Conservation (phyloP, 2,797 vertebrate species). For the Artibeus jamaicensis region DNA sequence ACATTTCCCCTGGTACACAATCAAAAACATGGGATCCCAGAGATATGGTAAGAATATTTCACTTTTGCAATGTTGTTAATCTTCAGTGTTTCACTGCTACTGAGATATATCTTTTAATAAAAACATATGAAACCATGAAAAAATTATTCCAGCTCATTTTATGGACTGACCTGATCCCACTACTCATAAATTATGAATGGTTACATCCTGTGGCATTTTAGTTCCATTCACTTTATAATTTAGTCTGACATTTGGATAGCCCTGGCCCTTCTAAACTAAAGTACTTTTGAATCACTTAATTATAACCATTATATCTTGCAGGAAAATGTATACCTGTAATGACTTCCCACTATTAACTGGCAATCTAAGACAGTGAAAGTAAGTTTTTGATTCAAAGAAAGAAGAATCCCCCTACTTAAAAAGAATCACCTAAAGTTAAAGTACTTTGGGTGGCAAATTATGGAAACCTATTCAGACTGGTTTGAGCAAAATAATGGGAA, state of each 20-base stretch:
- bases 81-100: not conserved
- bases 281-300: conserved; percentile 72
- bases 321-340: conserved; percentile 62
- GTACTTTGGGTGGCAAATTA: conserved; percentile 18
- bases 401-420: not conserved
- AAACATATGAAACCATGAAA: conserved; percentile 54
- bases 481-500: not conserved
- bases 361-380: conserved; percentile 37
- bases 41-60: not conserved
- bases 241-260: conserved; percentile 74
- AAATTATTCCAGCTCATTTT: conserved; percentile 59
- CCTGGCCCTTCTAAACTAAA: conserved; percentile 38
- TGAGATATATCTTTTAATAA: conserved; percentile 51
- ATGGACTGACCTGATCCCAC: conserved; percentile 43
- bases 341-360: conserved; percentile 64
- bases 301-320: conserved; percentile 66
- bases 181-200: conserved; percentile 70
- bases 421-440: conserved; percentile 18
- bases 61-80: conserved; percentile 26
- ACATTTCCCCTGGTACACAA: not conserved
- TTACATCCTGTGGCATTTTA: conserved; percentile 66
- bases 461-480: not conserved
- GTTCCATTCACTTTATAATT: conserved; percentile 65
- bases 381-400: conserved; percentile 62
- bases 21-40: not conserved